phyloP scores from a whole-genome alignment of 2,888 invertebrate species.

The Acleris cristana region DNA sequence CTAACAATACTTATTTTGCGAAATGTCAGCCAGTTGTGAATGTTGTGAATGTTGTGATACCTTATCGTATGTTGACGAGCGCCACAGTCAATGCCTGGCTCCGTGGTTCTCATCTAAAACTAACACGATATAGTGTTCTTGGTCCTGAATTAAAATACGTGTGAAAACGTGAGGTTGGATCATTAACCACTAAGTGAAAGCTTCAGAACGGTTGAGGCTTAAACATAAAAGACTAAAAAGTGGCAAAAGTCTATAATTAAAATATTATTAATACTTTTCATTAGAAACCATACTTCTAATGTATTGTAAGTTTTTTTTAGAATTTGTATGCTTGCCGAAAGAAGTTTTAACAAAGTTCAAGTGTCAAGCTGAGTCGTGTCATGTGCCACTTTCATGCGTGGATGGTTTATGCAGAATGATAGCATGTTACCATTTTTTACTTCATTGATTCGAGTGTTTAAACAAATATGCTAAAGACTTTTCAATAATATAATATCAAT shows the following conservation, averaged over 20 bases:
- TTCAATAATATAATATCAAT: too few relatives aligned
- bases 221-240: neutral
- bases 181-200: neutral
- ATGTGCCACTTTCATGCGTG: slow-evolving; percentile 21
- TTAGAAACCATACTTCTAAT: neutral
- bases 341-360: slow-evolving; percentile 29
- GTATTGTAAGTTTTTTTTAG: neutral
- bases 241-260: neutral
- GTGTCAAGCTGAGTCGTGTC: slow-evolving; percentile 20
- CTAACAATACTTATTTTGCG: too few relatives aligned
- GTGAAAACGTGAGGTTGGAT: neutral
- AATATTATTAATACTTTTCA: neutral
- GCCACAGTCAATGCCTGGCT: too few relatives aligned
- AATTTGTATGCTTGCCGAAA: neutral
- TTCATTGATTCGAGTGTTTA: too few relatives aligned
- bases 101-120: too few relatives aligned
- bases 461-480: too few relatives aligned
- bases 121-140: too few relatives aligned
- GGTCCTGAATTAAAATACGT: too few relatives aligned
- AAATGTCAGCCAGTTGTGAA: too few relatives aligned
- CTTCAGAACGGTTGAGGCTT: too few relatives aligned
- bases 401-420: slow-evolving; percentile 11
- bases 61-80: too few relatives aligned
- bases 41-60: too few relatives aligned
- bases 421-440: neutral